Base-by-base conservation (phyloP, 2,797 vertebrate genomes). In the Sylvilagus floridanus region DNA sequence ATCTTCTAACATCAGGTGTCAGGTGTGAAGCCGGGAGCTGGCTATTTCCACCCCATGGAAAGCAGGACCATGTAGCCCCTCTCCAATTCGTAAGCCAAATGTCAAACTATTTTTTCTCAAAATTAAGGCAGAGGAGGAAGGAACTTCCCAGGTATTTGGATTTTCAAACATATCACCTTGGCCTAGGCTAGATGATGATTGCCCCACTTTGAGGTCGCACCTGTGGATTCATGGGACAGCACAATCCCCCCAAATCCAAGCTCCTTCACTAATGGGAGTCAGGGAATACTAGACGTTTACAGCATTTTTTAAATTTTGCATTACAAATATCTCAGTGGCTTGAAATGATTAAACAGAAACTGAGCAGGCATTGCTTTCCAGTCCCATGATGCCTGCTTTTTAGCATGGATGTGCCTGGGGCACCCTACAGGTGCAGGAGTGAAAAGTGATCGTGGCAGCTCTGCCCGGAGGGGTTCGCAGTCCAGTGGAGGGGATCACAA, bases 271-370 rank as follows among this genome's bases (percentile, higher is more conserved):
- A 30, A 69, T 2, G 22, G 8, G 12, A 69, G 26, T 60, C 47
- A 77, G 68, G 60, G 12, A 65, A 66, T 93, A 60, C 35, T 85
- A 30, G 42, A 3, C 47, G 65, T 2, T 0, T 71, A 65, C 54
- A 84, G 66, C n/a, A 83, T 94, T 82, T 92, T 35, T 50, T 72
- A 21, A 72, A 72, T 85, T 92, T 82, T 66, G 8, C 50, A 32
- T 65, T 68, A 16, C 88, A 95, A 76, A 71, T 26, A 60, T 24
- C 16, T 85, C 84, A 52, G 0, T 72, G 54, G 26, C 60, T 85
- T 87, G 9, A 82, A 94, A 73, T 5, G 9, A 30, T 54, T 62
- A 77, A 68, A 76, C 79, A 86, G 88, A 22, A 76, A 85, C 32
- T 7, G 17, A 63, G 68, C 54, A 32, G 26, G 14, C n/a, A 52